These are phyloP conservation scores for Adela reaumurella DNA, from an alignment of 2,888 invertebrate genomes.

Conservation along the genomic window DNA sequence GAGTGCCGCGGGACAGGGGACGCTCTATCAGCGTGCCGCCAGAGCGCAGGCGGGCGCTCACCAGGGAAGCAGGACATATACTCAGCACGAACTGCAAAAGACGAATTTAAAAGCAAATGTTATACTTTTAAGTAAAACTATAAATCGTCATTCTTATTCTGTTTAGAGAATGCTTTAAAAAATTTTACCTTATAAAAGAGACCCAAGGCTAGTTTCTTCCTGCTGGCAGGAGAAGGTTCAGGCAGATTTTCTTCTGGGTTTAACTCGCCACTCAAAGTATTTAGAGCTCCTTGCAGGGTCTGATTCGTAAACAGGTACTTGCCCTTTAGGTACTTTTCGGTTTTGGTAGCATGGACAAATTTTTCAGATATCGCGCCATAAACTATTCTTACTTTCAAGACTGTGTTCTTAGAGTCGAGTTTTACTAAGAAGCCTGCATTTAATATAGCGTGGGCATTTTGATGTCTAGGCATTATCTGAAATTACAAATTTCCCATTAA, in stretches of 20 bases:
- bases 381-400: constrained; percentile 51
- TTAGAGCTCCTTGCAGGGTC: constrained; percentile 46
- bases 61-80: constrained; percentile 37
- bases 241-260: constrained; percentile 60
- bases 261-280: constrained; percentile 56
- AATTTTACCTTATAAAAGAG: constrained; percentile 73
- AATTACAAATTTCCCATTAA: too few species aligned
- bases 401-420: constrained; percentile 26
- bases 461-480: constrained; percentile 70
- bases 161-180: too few species aligned
- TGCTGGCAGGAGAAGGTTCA: constrained; percentile 63
- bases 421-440: constrained; percentile 71
- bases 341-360: constrained; percentile 55
- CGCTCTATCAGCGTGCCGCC: constrained; percentile 53
- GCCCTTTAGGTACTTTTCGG: constrained; percentile 50
- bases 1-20: constrained; percentile 55
- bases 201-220: constrained; percentile 66
- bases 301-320: constrained; percentile 34
- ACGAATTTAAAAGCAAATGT: too few species aligned
- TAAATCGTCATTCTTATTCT: too few species aligned
- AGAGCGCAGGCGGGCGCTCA: constrained; percentile 34
- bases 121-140: too few species aligned
- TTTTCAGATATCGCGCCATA: constrained; percentile 62
- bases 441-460: constrained; percentile 74
- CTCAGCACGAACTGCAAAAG: constrained; percentile 56